Conservation (phyloP, 2,113 vertebrate genomes). For the Rhea pennata region DNA sequence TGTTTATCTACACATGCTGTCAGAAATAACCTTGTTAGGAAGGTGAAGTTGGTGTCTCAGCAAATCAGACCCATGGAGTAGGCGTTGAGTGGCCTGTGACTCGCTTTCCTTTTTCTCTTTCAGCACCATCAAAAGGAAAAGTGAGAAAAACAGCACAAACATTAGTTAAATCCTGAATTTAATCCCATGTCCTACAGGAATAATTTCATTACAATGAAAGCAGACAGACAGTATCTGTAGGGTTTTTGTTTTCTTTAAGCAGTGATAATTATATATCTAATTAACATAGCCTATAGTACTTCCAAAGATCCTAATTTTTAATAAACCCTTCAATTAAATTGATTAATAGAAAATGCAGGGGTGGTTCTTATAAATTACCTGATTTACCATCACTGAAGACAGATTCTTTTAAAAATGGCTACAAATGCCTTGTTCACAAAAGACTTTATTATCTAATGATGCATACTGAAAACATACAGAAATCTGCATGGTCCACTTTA, state of each 20-base stretch:
- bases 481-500: slow-evolving; percentile 85
- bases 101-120: slow-evolving; percentile 90
- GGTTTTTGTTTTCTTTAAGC: slow-evolving; percentile 41
- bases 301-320: slow-evolving; percentile 62
- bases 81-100: slow-evolving; percentile 88
- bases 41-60: slow-evolving; percentile 91
- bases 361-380: slow-evolving; percentile 76
- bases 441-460: slow-evolving; percentile 91
- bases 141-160: slow-evolving; percentile 93
- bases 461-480: slow-evolving; percentile 90
- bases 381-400: slow-evolving; percentile 84
- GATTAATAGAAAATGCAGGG: slow-evolving; percentile 70
- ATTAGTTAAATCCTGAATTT: slow-evolving; percentile 86
- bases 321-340: slow-evolving; percentile 66
- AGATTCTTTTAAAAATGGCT: slow-evolving; percentile 86
- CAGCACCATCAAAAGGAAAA: slow-evolving; percentile 93
- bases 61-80: slow-evolving; percentile 90
- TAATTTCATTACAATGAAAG: slow-evolving; percentile 82
- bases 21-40: slow-evolving; percentile 93
- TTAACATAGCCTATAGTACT: slow-evolving; percentile 51
- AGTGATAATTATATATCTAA: slow-evolving; percentile 67
- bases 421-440: slow-evolving; percentile 89
- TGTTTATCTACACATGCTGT: slow-evolving; percentile 95
- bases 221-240: slow-evolving; percentile 76
- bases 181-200: slow-evolving; percentile 78